phyloP scores from a whole-genome alignment of 2,797 vertebrate genomes.

The Diglossa cyanea region DNA sequence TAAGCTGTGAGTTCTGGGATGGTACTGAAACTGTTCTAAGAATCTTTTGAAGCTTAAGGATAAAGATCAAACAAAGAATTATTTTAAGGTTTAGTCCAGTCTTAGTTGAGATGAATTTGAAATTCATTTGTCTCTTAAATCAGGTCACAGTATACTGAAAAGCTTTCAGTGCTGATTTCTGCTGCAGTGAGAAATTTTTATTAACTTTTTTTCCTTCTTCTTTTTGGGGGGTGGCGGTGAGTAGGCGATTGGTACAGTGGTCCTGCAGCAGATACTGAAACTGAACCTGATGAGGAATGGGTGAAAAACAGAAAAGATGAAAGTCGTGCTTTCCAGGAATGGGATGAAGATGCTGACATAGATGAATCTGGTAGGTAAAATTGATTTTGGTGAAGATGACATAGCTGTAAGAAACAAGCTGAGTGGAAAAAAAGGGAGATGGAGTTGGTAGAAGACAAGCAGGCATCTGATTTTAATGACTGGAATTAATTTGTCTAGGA shows the following conservation, averaged over 20 bases:
- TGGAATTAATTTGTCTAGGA: not conserved
- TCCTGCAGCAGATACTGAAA: constrained; percentile 83
- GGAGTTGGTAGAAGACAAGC: not conserved
- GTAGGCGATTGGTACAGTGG: constrained; percentile 89
- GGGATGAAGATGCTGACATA: constrained; percentile 97
- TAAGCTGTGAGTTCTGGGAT: not conserved
- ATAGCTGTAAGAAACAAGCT: not conserved
- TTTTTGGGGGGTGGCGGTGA: not conserved
- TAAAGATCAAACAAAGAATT: not conserved
- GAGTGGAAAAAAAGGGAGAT: not conserved
- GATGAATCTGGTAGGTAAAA: constrained; percentile 90
- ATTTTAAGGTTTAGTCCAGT: not conserved
- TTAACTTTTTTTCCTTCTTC: not conserved
- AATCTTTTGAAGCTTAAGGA: not conserved
- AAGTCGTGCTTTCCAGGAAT: constrained; percentile 89
- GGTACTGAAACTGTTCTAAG: not conserved
- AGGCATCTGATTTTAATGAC: not conserved
- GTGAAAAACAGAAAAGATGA: constrained; percentile 88
- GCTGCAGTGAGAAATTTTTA: not conserved
- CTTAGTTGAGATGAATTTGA: not conserved
- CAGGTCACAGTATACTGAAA: not conserved
- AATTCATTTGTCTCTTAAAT: not conserved
- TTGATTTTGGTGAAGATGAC: not conserved
- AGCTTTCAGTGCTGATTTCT: not conserved
- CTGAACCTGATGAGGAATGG: constrained; percentile 91